Conservation (phyloP, 1,140 invertebrate species). For the Pseudomyrmex sp. region DNA sequence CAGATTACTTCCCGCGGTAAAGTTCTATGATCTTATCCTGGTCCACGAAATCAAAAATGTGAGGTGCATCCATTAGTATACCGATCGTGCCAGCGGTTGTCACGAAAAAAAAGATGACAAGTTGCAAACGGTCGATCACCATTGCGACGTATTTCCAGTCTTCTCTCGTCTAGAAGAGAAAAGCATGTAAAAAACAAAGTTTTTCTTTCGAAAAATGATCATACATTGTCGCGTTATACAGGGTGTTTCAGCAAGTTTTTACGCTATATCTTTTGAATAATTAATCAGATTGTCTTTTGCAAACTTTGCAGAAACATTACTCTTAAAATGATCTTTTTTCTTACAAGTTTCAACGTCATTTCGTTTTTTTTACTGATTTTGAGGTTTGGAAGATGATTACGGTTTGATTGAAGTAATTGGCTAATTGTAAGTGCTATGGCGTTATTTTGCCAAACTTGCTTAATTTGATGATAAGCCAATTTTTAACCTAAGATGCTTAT, state of each 20-base stretch:
- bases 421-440: no score
- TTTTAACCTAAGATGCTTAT: no score
- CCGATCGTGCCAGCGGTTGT: constrained; percentile 98
- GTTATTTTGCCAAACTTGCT: no score
- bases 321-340: background rate
- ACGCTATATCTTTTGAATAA: no score
- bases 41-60: constrained; percentile 99
- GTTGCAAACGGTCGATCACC: constrained; percentile 98
- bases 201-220: background rate
- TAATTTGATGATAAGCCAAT: no score
- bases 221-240: background rate
- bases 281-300: no score
- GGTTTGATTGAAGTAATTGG: no score
- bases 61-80: constrained; percentile 99
- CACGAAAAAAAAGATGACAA: constrained; percentile 99
- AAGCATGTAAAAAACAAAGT: background rate
- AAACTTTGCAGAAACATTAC: no score
- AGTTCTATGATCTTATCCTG: constrained; percentile 98
- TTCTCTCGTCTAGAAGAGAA: constrained; percentile 93
- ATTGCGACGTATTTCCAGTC: constrained; percentile 99
- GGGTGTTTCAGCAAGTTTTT: no score
- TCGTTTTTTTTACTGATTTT: background rate
- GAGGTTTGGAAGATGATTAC: no score
- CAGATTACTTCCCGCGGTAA: constrained; percentile 94
- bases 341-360: no score